Conservation (phyloP, 2,797 vertebrate species). For the Sebastes goodei region DNA sequence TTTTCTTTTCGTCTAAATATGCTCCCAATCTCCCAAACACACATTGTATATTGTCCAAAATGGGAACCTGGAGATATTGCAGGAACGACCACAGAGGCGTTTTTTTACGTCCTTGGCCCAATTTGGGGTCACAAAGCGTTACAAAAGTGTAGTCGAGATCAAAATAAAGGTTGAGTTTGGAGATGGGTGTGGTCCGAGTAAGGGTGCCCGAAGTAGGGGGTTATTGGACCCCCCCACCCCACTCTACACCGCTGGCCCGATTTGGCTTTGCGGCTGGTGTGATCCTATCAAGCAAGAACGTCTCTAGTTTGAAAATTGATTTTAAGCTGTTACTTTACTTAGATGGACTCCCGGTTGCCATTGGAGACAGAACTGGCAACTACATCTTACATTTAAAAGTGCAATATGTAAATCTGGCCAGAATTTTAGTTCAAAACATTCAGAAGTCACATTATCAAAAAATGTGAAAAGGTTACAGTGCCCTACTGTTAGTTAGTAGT, state of each 20-base stretch:
- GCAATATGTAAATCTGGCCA: not conserved
- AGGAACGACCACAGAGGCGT: too few relatives aligned
- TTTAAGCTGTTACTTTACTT: not conserved
- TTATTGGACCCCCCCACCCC: not conserved
- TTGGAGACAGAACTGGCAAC: not conserved
- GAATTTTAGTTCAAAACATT: not conserved
- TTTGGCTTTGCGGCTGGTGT: not conserved
- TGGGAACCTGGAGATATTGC: too few relatives aligned
- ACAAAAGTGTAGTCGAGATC: not conserved
- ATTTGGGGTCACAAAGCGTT: not conserved
- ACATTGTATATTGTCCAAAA: not conserved
- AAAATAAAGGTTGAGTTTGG: not conserved
- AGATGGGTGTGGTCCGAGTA: not conserved
- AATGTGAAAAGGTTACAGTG: not conserved
- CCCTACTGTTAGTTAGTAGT: too few relatives aligned
- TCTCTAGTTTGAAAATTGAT: not conserved
- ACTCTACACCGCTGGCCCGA: not conserved
- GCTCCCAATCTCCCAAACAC: not conserved
- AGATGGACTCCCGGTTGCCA: not conserved
- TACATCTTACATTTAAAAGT: not conserved
- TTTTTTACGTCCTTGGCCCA: too few relatives aligned
- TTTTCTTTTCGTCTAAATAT: not conserved
- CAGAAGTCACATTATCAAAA: not conserved
- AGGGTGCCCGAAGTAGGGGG: accelerated
- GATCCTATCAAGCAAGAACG: not conserved